Evolutionary conservation across 2,888 invertebrate species (phyloP), one percentile per base, ranked within the genome.

Genomic region (Zaprionus obscuricornis): DNA sequence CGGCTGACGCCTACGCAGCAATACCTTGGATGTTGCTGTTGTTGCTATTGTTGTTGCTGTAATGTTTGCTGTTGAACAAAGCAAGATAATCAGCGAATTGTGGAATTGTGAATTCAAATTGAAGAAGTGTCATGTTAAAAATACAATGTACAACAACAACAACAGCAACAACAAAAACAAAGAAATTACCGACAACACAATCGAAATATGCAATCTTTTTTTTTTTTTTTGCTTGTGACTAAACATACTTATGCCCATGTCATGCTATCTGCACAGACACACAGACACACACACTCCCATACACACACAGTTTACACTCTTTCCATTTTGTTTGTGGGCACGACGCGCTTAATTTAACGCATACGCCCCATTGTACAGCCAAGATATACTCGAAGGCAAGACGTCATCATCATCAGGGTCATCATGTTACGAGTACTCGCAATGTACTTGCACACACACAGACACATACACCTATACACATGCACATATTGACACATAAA

Each of bases 321-420:
- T 52, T 3, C 39, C 40, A 36, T 52, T 49, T 42, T n/a, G n/a
- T 20, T 31, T 74, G 60, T 55, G 66, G 43, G 78, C 78, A 74
- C 71, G 74, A 70, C 55, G 62, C 66, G 78, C 71, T 78, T 59
- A 74, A 78, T 71, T 74, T 54, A 75, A 71, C 75, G 63, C 75
- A 81, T 81, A 77, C 78, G 77, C 82, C 78, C 77, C 54, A 50
- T 69, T 55, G 62, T 62, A 66, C 56, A 50, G 55, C n/a, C n/a
- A n/a, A n/a, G n/a, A n/a, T n/a, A n/a, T n/a, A n/a, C n/a, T n/a
- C n/a, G n/a, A n/a, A n/a, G n/a, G n/a, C 58, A 31, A 36, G 60
- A 50, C 57, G 56, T 8, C 49, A 56, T 55, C 67, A 45, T 54
- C 69, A 73, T 66, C 70, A 77, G 72, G 75, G 83, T 77, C 75